phyloP scores from a whole-genome alignment of 2,113 vertebrate species.

The Heptranchias perlo region DNA sequence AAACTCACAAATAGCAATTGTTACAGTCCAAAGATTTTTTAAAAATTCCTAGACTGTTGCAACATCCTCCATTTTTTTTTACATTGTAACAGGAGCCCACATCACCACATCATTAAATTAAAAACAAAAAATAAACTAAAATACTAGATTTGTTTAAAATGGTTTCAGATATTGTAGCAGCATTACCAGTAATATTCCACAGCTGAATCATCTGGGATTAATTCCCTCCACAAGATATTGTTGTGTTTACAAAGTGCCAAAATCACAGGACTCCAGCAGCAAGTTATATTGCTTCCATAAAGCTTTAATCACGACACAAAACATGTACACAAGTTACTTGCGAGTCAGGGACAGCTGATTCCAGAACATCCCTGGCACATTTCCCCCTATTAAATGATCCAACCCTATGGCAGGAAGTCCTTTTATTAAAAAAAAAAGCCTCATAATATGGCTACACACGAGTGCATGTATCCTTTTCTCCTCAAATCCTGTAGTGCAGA shows the following conservation, averaged over 20 bases:
- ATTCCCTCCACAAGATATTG: constrained; percentile 29
- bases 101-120: constrained; percentile 34
- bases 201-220: constrained; percentile 36
- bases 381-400: not conserved
- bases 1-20: constrained; percentile 30
- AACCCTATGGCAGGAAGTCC: constrained; percentile 31
- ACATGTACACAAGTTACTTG: constrained; percentile 34
- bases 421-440: constrained; percentile 29
- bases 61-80: not conserved
- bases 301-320: constrained; percentile 37
- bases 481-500: constrained; percentile 1
- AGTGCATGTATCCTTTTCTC: constrained; percentile 17
- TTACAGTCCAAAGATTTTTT: not conserved
- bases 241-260: constrained; percentile 38
- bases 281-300: constrained; percentile 37
- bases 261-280: constrained; percentile 38
- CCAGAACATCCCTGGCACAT: not conserved
- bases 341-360: constrained; percentile 13
- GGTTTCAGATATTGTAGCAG: constrained; percentile 35
- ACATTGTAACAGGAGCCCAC: constrained; percentile 27
- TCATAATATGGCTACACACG: not conserved
- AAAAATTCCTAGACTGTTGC: constrained; percentile 18
- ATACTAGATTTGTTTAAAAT: constrained; percentile 30
- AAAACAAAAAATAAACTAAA: constrained; percentile 18
- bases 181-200: constrained; percentile 37